These are phyloP conservation scores for Eutrigla gurnardus DNA, from an alignment of 2,797 vertebrate genomes.

Conservation along the genomic window DNA sequence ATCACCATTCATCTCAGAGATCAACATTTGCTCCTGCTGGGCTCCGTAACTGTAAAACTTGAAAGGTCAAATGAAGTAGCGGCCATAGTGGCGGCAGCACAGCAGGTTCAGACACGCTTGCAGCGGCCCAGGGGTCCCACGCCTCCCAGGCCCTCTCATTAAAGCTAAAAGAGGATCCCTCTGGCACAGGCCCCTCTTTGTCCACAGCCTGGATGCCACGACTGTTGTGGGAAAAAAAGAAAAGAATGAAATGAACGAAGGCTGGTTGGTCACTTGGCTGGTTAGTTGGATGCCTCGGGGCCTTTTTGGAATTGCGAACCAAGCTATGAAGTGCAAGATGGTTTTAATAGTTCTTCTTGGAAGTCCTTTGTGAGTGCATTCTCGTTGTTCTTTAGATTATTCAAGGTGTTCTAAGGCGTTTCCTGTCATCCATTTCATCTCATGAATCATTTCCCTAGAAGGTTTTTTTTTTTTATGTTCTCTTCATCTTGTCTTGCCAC, in stretches of 20 bases:
- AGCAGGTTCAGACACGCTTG: slow-evolving; percentile 73
- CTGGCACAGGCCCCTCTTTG: slow-evolving; percentile 82
- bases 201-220: slow-evolving; percentile 77
- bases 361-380: slow-evolving; percentile 36
- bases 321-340: slow-evolving; percentile 48
- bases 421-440: neutral
- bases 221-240: slow-evolving; percentile 70
- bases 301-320: slow-evolving; percentile 66
- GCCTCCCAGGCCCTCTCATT: slow-evolving; percentile 82
- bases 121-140: slow-evolving; percentile 76
- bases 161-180: slow-evolving; percentile 82
- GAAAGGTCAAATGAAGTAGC: slow-evolving; percentile 56
- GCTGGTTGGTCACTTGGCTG: slow-evolving; percentile 70
- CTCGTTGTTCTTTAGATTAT: slow-evolving; percentile 9
- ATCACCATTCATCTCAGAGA: slow-evolving; percentile 19
- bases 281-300: slow-evolving; percentile 62
- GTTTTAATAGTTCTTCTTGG: slow-evolving; percentile 55
- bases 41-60: slow-evolving; percentile 48
- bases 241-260: slow-evolving; percentile 63
- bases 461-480: neutral
- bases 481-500: neutral
- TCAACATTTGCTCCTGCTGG: slow-evolving; percentile 15
- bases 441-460: neutral
- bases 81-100: slow-evolving; percentile 51
- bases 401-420: slow-evolving; percentile 1